Conservation (phyloP, 2,797 vertebrate genomes). For the Sorex maritimensis region DNA sequence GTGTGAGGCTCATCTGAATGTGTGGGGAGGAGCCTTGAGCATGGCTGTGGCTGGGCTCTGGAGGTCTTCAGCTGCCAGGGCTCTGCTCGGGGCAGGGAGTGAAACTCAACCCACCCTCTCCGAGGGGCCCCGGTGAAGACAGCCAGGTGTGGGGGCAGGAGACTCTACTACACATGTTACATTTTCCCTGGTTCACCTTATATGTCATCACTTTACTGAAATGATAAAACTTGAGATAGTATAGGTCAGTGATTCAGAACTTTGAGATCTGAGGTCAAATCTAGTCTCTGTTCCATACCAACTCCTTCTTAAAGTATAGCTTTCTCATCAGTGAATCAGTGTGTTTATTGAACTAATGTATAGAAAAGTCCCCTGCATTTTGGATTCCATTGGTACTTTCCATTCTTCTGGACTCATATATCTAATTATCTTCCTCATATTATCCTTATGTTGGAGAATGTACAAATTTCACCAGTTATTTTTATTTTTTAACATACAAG, state of each 20-base stretch:
- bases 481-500: neutral
- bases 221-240: neutral
- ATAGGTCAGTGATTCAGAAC: neutral
- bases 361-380: neutral
- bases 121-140: too few relatives aligned
- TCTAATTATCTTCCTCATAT: neutral
- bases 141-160: too few relatives aligned
- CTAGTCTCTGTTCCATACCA: neutral
- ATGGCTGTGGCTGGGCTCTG: too few relatives aligned
- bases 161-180: neutral
- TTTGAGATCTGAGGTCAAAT: conserved; percentile 17
- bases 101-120: too few relatives aligned
- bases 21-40: too few relatives aligned
- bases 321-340: neutral
- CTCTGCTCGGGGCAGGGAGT: too few relatives aligned
- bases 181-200: neutral
- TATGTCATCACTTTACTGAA: neutral
- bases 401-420: neutral
- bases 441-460: neutral
- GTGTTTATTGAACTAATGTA: neutral
- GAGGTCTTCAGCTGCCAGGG: too few relatives aligned
- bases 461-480: neutral
- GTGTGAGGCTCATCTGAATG: too few relatives aligned
- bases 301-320: neutral
- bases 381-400: neutral